A percentile compares a stretch with the other conserved stretches of the same genome.
phyloP scores from a whole-genome alignment of 2,888 invertebrate genomes.

The Pterostichus niger region DNA sequence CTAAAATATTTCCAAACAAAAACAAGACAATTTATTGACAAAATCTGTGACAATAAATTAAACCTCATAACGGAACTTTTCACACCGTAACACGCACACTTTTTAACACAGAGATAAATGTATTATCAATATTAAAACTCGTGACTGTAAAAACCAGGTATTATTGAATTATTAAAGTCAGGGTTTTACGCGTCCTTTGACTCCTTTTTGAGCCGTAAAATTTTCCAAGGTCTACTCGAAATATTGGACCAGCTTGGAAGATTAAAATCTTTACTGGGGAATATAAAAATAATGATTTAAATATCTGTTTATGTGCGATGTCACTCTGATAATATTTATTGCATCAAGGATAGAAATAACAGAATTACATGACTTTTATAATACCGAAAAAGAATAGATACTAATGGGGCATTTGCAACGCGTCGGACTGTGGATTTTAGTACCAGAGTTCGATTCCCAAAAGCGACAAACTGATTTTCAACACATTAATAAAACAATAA shows the following conservation, averaged over 20 bases:
- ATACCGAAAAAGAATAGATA: too few relatives aligned
- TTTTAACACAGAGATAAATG: constrained; percentile 22
- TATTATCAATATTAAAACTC: constrained; percentile 30
- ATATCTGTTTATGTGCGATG: neutral
- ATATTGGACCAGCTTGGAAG: neutral
- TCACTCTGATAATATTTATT: too few relatives aligned
- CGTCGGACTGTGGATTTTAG: too few relatives aligned
- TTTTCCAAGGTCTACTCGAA: constrained; percentile 21
- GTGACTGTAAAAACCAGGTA: constrained; percentile 30
- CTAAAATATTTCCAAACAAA: constrained; percentile 17
- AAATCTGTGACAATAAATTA: constrained; percentile 33
- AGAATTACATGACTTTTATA: too few relatives aligned
- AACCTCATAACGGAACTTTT: constrained; percentile 38
- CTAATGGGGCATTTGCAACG: too few relatives aligned
- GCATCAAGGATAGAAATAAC: too few relatives aligned
- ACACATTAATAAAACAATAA: too few relatives aligned
- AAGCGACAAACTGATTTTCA: too few relatives aligned
- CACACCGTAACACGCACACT: constrained; percentile 6
- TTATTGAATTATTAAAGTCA: constrained; percentile 19
- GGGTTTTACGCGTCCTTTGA: constrained; percentile 32
- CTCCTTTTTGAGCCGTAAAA: constrained; percentile 14
- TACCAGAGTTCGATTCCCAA: too few relatives aligned
- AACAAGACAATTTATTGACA: constrained; percentile 39
- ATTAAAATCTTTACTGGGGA: constrained; percentile 18
- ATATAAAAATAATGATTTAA: constrained; percentile 11